Percentiles rank a stretch among this genome's conserved stretches.
Evolutionary conservation across 2,797 vertebrate genomes (phyloP).

Genomic region (Netta rufina): DNA sequence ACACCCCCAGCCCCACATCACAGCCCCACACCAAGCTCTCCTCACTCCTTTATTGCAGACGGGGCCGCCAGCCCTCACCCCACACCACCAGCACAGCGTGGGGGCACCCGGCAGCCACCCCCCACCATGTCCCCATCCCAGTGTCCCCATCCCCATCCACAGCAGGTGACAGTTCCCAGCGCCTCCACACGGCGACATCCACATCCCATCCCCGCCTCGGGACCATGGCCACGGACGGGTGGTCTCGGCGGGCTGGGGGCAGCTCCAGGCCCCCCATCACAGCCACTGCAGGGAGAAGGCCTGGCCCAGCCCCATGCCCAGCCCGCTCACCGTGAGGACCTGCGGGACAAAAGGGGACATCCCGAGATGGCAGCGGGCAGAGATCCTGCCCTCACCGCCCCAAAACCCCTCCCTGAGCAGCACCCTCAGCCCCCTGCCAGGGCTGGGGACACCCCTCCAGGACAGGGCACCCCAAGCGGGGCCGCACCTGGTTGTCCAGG

Average conservation of each 20-base stretch:
- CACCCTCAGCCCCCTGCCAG: no score
- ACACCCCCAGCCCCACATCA: background rate
- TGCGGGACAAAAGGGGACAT: background rate
- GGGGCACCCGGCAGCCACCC: rapidly evolving
- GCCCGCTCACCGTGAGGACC: constrained; percentile 81
- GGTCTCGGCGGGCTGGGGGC: rapidly evolving
- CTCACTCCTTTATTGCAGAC: constrained; percentile 14
- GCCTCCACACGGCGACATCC: no score
- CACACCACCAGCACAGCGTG: rapidly evolving
- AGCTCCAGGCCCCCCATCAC: background rate
- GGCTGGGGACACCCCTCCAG: rapidly evolving
- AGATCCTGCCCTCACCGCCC: background rate
- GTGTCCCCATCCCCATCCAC: rapidly evolving
- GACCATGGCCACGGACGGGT: rapidly evolving
- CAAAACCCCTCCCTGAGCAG: background rate
- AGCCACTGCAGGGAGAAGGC: constrained; percentile 88
- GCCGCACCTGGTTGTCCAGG: constrained; percentile 80
- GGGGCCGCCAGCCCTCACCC: rapidly evolving
- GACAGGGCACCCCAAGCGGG: background rate
- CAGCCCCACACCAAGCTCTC: background rate
- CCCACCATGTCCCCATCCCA: background rate
- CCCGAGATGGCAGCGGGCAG: background rate
- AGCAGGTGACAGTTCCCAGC: background rate
- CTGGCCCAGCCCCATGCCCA: constrained; percentile 82
- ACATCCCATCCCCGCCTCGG: no score